Evolutionary conservation across 2,888 invertebrate genomes (phyloP), one percentile per base, ranked within the genome.

Genomic region (Halictus quadricinctus): DNA sequence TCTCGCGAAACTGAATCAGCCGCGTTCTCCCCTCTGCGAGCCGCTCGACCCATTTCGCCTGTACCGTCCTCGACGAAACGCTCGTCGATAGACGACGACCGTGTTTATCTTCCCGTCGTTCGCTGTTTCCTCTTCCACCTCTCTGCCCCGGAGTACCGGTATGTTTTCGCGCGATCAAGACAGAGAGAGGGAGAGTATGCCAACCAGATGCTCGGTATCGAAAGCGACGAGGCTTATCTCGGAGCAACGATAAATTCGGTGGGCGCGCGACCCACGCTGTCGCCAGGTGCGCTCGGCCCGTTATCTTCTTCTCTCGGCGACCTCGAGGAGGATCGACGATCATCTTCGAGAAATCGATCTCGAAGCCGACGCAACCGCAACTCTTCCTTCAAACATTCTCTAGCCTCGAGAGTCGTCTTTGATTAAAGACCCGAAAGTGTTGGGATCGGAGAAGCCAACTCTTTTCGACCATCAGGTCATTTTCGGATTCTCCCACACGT

Each of bases 121-220:
- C 70, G 43, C 43, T 1, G 43, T 41, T n/a, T 70, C 41, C 70
- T 43, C 70, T 43, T 70, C 43, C 43, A 13, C n/a, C 41, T 41
- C 69, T 69, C 69, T 10, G 18, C 21, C 21, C 10, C 36, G 18
- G 18, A 36, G 21, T 8, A 70, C 18, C 69, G n/a, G 4, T 43
- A 70, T 36, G 70, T 43, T 70, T 70, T 70, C 70, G 70, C 43
- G 21, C 41, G 70, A 43, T 10, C 21, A 6, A 21, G n/a, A n/a
- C 12, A n/a, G 1, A 41, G 12, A 54, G 21, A 60, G 60, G 12
- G 41, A 41, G 41, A 69, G 21, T 18, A 21, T 25, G 36, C 43
- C 13, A 36, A 69, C 41, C 83, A 84, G 83, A 83, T 84, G 83
- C 46, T 74, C 69, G n/a, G 73, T 77, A 83, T 21, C 74, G 70